These are phyloP conservation scores for Bursaphelenchus okinawaensis DNA, from an alignment of 2,888 invertebrate species.

Conservation along the genomic window DNA sequence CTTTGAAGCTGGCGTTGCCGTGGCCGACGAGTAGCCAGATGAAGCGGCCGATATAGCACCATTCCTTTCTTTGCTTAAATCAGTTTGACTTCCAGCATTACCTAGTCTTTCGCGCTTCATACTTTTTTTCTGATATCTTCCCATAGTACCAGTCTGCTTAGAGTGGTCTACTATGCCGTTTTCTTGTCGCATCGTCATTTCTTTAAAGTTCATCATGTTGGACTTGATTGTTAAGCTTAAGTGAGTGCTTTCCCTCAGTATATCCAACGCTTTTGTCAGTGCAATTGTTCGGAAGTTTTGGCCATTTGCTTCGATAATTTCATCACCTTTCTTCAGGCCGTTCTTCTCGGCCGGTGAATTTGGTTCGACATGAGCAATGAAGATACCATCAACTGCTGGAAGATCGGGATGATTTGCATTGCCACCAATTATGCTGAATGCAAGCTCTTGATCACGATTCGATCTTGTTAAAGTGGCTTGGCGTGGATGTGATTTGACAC, in stretches of 20 bases:
- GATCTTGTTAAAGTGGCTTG: conserved; percentile 85
- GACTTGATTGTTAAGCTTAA: conserved; percentile 92
- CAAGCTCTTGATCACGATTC: conserved; percentile 80
- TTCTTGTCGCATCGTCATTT: conserved; percentile 36
- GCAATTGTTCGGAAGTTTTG: conserved; percentile 90
- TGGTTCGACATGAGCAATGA: conserved; percentile 86
- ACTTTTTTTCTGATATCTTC: conserved; percentile 21
- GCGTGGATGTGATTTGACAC: conserved; percentile 86
- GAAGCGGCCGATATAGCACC: conserved; percentile 15
- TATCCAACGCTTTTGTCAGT: conserved; percentile 82
- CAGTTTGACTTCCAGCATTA: conserved; percentile 7
- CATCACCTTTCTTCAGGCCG: conserved; percentile 91
- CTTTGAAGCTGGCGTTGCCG: conserved; percentile 7
- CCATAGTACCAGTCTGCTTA: conserved; percentile 19
- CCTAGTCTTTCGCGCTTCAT: conserved; percentile 9
- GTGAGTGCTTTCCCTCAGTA: conserved; percentile 86
- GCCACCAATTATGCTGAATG: conserved; percentile 88
- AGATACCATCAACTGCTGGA: conserved; percentile 77
- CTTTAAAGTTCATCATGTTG: conserved; percentile 70
- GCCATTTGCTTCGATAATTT: conserved; percentile 94
- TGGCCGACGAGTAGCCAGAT: conserved; percentile 4
- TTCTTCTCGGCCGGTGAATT: conserved; percentile 89
- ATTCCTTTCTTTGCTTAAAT: conserved; percentile 12
- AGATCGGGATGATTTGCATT: conserved; percentile 65
- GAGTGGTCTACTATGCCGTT: conserved; percentile 8